A percentile compares a stretch with the other conserved stretches of the same genome.
Conservation (phyloP, 1,140 invertebrate species). For the Eueides isabella region DNA sequence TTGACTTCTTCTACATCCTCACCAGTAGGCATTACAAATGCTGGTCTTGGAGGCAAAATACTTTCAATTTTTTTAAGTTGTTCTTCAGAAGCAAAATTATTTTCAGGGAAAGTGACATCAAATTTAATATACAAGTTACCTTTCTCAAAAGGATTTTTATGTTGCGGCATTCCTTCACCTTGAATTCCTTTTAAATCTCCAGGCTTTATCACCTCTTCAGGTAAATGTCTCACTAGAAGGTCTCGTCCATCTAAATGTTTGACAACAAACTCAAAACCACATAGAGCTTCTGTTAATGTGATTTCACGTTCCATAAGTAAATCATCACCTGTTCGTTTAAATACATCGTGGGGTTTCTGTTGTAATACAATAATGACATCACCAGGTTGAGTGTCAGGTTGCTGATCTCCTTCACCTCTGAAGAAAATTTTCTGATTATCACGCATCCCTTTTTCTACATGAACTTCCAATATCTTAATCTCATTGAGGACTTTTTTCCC, state of each 20-base stretch:
- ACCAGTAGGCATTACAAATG: constrained; percentile 86
- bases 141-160: constrained; percentile 91
- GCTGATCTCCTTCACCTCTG: constrained; percentile 94
- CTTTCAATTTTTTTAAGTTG: constrained; percentile 87
- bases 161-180: constrained; percentile 95
- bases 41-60: constrained; percentile 86
- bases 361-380: constrained; percentile 95
- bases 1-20: constrained; percentile 93
- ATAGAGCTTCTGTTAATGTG: constrained; percentile 93
- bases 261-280: constrained; percentile 92
- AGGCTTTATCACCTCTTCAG: constrained; percentile 90
- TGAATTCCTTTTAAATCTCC: constrained; percentile 91
- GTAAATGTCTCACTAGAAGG: constrained; percentile 87
- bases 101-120: constrained; percentile 91
- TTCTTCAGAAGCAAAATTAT: constrained; percentile 88
- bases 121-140: constrained; percentile 95
- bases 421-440: constrained; percentile 95
- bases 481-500: constrained; percentile 91
- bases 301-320: constrained; percentile 89
- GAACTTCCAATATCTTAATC: constrained; percentile 93
- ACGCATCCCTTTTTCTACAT: constrained; percentile 95
- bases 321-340: constrained; percentile 89
- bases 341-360: constrained; percentile 90
- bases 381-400: constrained; percentile 91
- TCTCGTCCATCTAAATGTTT: constrained; percentile 93